Percentiles rank a stretch among this genome's conserved stretches.
Conservation (phyloP, 2,113 vertebrate genomes). For the Phalacrocorax aristotelis region DNA sequence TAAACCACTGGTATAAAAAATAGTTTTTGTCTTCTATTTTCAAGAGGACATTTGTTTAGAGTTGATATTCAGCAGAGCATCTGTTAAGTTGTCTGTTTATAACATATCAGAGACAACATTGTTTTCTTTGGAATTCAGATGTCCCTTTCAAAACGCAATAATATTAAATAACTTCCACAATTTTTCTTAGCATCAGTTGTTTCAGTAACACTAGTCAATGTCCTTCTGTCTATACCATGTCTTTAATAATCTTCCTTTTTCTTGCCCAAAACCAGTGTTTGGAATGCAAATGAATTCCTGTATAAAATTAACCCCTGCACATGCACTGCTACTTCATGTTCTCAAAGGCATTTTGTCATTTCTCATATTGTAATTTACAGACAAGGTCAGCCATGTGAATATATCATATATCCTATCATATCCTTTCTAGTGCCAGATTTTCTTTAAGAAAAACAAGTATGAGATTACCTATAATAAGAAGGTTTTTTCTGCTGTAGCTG, state of each 20-base stretch:
- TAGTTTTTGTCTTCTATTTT: neutral
- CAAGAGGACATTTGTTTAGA: neutral
- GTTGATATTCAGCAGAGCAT: neutral
- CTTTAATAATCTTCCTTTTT: neutral
- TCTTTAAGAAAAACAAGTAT: neutral
- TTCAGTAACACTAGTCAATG: neutral
- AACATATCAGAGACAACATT: neutral
- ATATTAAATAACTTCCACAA: neutral
- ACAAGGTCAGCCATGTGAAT: neutral
- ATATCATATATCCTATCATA: neutral
- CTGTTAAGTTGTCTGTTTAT: neutral
- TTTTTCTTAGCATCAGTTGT: neutral
- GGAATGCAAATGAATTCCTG: neutral
- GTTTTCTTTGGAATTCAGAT: neutral
- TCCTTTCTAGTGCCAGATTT: neutral
- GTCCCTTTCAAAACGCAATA: neutral
- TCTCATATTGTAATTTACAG: neutral
- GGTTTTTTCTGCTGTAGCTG: neutral
- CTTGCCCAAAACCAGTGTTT: neutral
- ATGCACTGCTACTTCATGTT: neutral
- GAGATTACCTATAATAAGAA: neutral
- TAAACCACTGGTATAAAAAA: neutral
- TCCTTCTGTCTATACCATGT: neutral
- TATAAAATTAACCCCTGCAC: neutral
- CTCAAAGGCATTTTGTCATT: constrained; percentile 19